Percentiles rank a stretch among this genome's conserved stretches.
These are phyloP conservation scores for Entomyzon cyanotis DNA, from an alignment of 2,113 vertebrate species.

Conservation along the genomic window DNA sequence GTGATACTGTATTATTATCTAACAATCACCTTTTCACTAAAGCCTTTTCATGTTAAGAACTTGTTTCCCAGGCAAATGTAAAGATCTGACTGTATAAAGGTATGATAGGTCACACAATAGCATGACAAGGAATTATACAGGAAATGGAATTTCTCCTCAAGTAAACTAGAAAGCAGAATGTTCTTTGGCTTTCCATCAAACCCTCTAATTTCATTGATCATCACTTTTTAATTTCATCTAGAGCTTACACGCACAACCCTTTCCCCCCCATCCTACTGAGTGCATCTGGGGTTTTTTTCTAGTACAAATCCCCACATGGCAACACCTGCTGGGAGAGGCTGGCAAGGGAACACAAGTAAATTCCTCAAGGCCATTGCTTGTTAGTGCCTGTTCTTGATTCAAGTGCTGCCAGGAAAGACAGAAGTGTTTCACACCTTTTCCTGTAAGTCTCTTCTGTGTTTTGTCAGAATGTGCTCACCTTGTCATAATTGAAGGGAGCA, in stretches of 20 bases:
- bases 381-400: slow-evolving; percentile 74
- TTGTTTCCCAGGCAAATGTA: no score
- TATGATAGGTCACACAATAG: not conserved
- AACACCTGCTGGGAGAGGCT: slow-evolving; percentile 66
- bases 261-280: not conserved
- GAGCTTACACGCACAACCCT: not conserved
- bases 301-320: slow-evolving; percentile 30
- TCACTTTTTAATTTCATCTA: not conserved
- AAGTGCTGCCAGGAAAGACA: slow-evolving; percentile 67
- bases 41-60: no score
- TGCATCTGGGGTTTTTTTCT: not conserved
- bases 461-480: slow-evolving; percentile 43
- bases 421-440: slow-evolving; percentile 64
- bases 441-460: slow-evolving; percentile 52
- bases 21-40: no score
- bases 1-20: not conserved
- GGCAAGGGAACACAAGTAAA: slow-evolving; percentile 58
- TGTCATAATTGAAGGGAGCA: not conserved
- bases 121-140: not conserved
- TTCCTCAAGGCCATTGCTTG: slow-evolving; percentile 70
- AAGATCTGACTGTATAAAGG: not conserved
- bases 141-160: not conserved
- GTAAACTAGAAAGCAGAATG: not conserved
- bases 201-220: slow-evolving; percentile 37
- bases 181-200: slow-evolving; percentile 25